Percentiles rank a stretch among this genome's conserved stretches.
phyloP scores from a whole-genome alignment of 2,888 invertebrate genomes.

The Seladonia tumulorum region DNA sequence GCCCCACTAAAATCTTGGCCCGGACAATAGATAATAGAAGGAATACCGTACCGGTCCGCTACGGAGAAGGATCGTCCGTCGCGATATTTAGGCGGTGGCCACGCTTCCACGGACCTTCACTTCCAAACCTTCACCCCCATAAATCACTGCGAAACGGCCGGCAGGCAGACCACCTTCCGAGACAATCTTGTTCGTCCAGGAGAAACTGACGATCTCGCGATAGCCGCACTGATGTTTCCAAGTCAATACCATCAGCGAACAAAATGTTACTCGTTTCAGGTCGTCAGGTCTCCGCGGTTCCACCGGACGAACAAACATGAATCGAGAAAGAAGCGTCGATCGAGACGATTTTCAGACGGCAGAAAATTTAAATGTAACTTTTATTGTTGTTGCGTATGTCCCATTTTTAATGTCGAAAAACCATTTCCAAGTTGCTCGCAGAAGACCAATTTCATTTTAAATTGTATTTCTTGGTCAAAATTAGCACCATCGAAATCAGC shows the following conservation, averaged over 20 bases:
- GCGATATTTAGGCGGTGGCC: constrained; percentile 65
- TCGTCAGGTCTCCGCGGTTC: not conserved
- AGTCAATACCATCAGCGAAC: not conserved
- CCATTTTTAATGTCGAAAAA: not conserved
- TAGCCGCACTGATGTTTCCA: not conserved
- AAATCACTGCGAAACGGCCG: constrained; percentile 48
- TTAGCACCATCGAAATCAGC: not conserved
- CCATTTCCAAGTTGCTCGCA: no score
- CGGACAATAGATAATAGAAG: constrained; percentile 76
- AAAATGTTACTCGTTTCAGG: not conserved
- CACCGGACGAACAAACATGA: not conserved
- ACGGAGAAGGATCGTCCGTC: constrained; percentile 58
- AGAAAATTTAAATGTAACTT: not conserved
- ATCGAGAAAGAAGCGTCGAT: not conserved
- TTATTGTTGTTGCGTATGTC: not conserved
- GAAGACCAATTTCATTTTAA: not conserved
- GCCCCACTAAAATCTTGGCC: constrained; percentile 74
- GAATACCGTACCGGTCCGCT: constrained; percentile 61
- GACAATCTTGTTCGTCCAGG: not conserved
- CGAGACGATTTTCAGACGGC: not conserved
- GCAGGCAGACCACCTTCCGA: constrained; percentile 1
- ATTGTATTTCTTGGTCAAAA: not conserved
- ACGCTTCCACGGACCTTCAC: constrained; percentile 45
- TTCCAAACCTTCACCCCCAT: constrained; percentile 28
- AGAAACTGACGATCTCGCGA: constrained; percentile 13